Conservation (phyloP, 1,140 invertebrate species). For the Luehdorfia chinensis region DNA sequence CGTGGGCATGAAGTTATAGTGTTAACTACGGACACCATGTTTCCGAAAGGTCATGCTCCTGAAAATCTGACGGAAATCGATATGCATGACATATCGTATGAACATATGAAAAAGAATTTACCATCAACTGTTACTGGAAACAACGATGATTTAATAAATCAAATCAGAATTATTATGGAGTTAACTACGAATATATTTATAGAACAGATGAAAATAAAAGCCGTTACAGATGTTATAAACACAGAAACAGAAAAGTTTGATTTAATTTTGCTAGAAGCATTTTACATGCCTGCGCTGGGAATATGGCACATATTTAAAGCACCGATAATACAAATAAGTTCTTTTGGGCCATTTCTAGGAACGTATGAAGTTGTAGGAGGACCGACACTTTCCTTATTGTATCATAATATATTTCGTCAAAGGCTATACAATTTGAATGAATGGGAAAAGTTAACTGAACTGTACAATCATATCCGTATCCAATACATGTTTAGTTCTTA, state of each 20-base stretch:
- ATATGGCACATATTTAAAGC: slow-evolving; percentile 33
- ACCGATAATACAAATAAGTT: slow-evolving; percentile 36
- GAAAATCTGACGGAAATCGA: slow-evolving; percentile 58
- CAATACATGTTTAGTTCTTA: slow-evolving; percentile 19
- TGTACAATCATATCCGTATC: slow-evolving; percentile 17
- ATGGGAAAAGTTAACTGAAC: slow-evolving; percentile 30
- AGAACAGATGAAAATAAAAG: slow-evolving; percentile 23
- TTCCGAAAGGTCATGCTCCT: slow-evolving; percentile 29
- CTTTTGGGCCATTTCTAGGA: slow-evolving; percentile 24
- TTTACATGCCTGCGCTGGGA: slow-evolving; percentile 14
- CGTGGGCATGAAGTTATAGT: slow-evolving; percentile 71
- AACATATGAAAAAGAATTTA: slow-evolving; percentile 23
- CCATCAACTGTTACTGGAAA: neutral
- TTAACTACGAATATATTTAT: slow-evolving; percentile 20
- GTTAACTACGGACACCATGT: slow-evolving; percentile 51
- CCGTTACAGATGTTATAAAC: slow-evolving; percentile 38
- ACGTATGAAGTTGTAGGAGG: slow-evolving; percentile 28
- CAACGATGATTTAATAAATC: neutral
- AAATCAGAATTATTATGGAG: slow-evolving; percentile 9
- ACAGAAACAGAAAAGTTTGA: slow-evolving; percentile 26
- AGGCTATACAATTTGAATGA: slow-evolving; percentile 24
- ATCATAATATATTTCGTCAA: slow-evolving; percentile 20
- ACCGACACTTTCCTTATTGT: slow-evolving; percentile 29
- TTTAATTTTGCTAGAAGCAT: slow-evolving; percentile 33
- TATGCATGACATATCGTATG: slow-evolving; percentile 43